Base-by-base conservation (phyloP, 2,888 invertebrate species). In the Erebia epiphron region DNA sequence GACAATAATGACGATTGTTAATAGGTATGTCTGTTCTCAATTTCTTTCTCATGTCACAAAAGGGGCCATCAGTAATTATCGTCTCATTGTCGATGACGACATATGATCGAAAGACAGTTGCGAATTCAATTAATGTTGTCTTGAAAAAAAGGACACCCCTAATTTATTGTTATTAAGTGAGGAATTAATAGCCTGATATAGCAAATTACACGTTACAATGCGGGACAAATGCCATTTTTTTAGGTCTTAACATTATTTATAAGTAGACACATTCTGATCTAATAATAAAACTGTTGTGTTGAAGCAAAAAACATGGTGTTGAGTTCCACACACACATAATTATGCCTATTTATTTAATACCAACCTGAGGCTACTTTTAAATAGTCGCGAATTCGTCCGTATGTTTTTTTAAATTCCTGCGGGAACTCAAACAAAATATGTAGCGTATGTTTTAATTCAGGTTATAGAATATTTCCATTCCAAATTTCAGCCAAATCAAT, bases 101-200 rank as follows among this genome's bases (percentile, higher is more conserved):
- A 78, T 76, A 57, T 75, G 79, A 76, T 72, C 70, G 73, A 43
- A 67, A 68, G 75, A 78, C 81, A 81, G 81, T 79, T 80, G 78
- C 77, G 73, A 77, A 79, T 77, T 77, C 78, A 80, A 80, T 80
- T 79, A 80, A 69, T 72, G 72, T 74, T 74, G 75, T 76, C 71
- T 73, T 76, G 72, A 68, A 77, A 72, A 74, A 72, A 56, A 43
- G 13, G 62, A 21, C 26, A 69, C 60, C 58, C 60, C 69, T 73
- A 75, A 76, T 77, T 77, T 71, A 71, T 71, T 62, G 49, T 49
- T 21, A 49, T 49, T 66, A 11, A 46, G 35, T 35, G 35, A 72
- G 68, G 72, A 74, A 75, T 76, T 76, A 77, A 75, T 75, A 76
- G 74, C 68, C 65, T 67, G 72, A 50, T 72, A 50, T 72, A 52